These are phyloP conservation scores for Rhabdornis inornatus DNA, from an alignment of 2,113 vertebrate genomes.

Conservation along the genomic window DNA sequence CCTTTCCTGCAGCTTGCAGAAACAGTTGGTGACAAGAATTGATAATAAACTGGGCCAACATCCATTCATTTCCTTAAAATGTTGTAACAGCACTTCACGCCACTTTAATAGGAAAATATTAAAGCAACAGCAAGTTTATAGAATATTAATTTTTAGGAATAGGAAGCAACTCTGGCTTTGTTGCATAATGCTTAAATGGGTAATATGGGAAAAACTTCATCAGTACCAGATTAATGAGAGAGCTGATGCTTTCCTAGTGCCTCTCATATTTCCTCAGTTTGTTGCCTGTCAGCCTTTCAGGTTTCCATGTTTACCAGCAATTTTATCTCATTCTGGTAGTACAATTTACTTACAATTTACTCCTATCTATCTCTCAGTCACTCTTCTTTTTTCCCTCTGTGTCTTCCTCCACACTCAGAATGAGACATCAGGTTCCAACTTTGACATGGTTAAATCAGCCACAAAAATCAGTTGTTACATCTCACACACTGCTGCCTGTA, in stretches of 20 bases:
- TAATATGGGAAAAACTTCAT: background rate
- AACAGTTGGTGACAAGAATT: background rate
- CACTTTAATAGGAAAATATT: constrained; percentile 23
- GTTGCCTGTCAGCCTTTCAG: background rate
- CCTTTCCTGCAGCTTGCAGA: background rate
- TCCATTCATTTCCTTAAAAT: background rate
- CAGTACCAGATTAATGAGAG: background rate
- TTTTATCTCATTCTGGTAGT: background rate
- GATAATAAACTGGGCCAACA: background rate
- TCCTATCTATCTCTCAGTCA: background rate
- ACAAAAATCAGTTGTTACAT: background rate
- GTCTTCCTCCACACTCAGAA: background rate
- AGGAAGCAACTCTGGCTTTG: background rate
- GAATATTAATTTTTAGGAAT: constrained; percentile 15
- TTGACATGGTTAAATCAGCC: background rate
- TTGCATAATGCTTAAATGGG: background rate
- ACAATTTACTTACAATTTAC: background rate
- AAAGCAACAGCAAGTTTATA: background rate
- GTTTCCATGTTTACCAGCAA: background rate
- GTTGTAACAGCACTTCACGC: background rate
- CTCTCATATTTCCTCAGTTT: background rate
- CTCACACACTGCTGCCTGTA: background rate
- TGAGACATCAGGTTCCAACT: background rate
- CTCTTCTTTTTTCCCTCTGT: background rate
- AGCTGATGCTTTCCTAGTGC: background rate